phyloP scores from a whole-genome alignment of 2,113 vertebrate genomes.

The Alexandromys fortis region DNA sequence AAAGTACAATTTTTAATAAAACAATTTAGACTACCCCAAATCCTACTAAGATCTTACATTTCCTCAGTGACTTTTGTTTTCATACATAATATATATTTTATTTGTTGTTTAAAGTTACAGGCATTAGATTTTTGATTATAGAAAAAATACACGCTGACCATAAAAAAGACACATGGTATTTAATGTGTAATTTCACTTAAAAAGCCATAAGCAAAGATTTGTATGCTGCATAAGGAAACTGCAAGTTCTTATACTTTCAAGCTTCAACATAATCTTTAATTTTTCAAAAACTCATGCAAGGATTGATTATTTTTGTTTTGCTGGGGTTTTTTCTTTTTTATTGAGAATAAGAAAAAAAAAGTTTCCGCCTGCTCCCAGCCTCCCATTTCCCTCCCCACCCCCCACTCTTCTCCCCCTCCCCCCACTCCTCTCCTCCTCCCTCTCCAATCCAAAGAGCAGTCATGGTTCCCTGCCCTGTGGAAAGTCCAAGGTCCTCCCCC shows the following conservation, averaged over 20 bases:
- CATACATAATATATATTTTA: neutral
- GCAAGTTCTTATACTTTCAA: conserved; percentile 36
- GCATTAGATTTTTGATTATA: conserved; percentile 14
- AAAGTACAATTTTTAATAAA: conserved; percentile 4
- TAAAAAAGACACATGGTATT: conserved; percentile 1
- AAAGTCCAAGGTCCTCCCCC: no score
- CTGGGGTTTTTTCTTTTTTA: no score
- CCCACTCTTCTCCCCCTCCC: no score
- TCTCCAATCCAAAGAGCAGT: no score
- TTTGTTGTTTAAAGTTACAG: neutral
- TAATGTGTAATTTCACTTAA: neutral
- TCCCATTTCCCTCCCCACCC: no score
- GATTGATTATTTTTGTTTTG: neutral
- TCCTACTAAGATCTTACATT: neutral
- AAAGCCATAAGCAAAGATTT: conserved; percentile 37
- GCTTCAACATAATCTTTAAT: conserved; percentile 11
- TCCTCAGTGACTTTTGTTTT: conserved; percentile 7
- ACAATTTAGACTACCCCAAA: neutral
- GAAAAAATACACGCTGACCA: neutral
- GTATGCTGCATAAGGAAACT: neutral
- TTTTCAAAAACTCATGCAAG: neutral
- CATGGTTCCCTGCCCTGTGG: no score
- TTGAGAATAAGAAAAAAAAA: no score
- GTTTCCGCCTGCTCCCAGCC: no score
- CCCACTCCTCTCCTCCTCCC: no score